phyloP scores from a whole-genome alignment of 2,797 vertebrate genomes.

The Podargus strigoides region DNA sequence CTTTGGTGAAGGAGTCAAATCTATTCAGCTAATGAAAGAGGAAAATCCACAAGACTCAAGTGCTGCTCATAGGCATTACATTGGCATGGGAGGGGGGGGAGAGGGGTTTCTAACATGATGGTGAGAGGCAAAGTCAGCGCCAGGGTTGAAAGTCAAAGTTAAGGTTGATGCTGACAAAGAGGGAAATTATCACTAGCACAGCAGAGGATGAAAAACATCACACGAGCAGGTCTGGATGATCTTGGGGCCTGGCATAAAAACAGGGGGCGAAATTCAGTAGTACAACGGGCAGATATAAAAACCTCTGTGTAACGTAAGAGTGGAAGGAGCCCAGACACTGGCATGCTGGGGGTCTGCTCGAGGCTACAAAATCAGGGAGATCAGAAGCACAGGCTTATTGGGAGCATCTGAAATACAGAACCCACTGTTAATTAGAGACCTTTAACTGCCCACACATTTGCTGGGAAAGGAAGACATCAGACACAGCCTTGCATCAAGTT shows the following conservation, averaged over 20 bases:
- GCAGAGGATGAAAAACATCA: not conserved
- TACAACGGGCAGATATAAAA: conserved; percentile 3
- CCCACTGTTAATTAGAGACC: conserved; percentile 30
- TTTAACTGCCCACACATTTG: conserved; percentile 51
- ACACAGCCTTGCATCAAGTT: not conserved
- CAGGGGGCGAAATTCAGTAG: not conserved
- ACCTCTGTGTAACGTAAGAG: not conserved
- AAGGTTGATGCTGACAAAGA: not conserved
- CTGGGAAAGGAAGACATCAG: conserved; percentile 37
- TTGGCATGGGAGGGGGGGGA: no score
- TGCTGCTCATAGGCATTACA: rapidly evolving
- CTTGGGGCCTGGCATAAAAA: not conserved
- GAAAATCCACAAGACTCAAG: not conserved
- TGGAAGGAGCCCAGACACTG: conserved; percentile 47
- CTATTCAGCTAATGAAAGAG: not conserved
- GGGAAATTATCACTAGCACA: not conserved
- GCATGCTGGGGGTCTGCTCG: conserved; percentile 25
- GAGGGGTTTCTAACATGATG: not conserved
- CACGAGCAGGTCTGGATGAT: not conserved
- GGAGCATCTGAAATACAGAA: conserved; percentile 58
- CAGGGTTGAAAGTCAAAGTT: not conserved
- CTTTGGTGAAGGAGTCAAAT: not conserved
- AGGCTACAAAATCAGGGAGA: conserved; percentile 31
- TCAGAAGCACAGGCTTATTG: conserved; percentile 46
- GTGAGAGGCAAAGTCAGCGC: not conserved